Evolutionary conservation across 2,797 vertebrate genomes (phyloP), one percentile per base, ranked within the genome.

Genomic region (Macroramphosus scolopax): DNA sequence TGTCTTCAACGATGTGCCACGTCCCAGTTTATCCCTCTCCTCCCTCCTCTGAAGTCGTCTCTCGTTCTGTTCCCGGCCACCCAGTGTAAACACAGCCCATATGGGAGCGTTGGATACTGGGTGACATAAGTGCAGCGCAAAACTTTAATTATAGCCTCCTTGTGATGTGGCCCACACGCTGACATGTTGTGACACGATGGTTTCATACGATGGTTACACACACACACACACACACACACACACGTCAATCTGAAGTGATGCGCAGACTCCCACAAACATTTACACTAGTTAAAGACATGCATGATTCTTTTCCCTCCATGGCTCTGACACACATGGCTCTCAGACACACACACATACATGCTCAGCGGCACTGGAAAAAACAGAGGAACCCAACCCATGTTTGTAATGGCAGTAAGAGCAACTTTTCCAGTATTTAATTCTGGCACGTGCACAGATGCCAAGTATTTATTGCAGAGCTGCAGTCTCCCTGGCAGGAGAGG

Each of bases 401-500:
- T 87, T 87, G 78, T 84, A 61, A 86, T 87, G 83, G 85, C 86
- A 85, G 68, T 26, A 44, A 57, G 68, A 78, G 55, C 57, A 32
- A 80, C 78, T 87, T 88, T 87, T 87, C 83, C 85, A 86, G 75
- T 78, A 81, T 84, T 86, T 84, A 72, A 85, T 74, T 75, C 71
- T 82, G 75, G 77, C 79, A 69, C 63, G 59, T 58, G 72, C 39
- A 15, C 11, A 1, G 51, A 67, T 67, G 79, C 82, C 83, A 84
- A 76, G 77, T 83, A 80, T 81, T 70, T 79, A 75, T 72, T 78
- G 69, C 78, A 54, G 65, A 77, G 79, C 79, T 83, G 82, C 80
- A 80, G 65, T 70, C 68, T 75, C 46, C 26, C 60, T 71, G 74
- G 72, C 59, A 49, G 55, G 30, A 22, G 6, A 46, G 5, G 30